These are phyloP conservation scores for Poeciliopsis turneri DNA, from an alignment of 2,797 vertebrate genomes.

Conservation along the genomic window DNA sequence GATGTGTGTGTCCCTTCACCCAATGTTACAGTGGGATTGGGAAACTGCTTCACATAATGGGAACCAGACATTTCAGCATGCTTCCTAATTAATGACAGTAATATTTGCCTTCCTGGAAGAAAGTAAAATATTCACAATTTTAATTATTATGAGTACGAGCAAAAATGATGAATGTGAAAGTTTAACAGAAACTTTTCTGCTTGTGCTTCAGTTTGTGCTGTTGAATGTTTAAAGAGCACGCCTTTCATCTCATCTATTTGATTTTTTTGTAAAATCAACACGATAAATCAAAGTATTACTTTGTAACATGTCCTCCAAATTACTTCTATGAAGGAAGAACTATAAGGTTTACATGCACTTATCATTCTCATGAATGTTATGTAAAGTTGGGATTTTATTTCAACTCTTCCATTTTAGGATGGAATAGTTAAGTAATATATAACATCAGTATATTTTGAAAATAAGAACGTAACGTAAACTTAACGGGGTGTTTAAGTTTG, in stretches of 20 bases:
- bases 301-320: neutral
- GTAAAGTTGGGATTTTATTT: neutral
- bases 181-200: constrained; percentile 2
- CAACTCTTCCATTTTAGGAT: neutral
- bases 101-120: neutral
- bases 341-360: neutral
- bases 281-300: neutral
- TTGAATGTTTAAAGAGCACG: neutral
- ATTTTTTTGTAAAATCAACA: neutral
- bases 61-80: neutral
- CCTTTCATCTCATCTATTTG: neutral
- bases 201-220: constrained; percentile 2
- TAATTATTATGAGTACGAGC: neutral
- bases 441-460: neutral
- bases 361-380: neutral
- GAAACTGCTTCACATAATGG: neutral
- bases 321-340: neutral
- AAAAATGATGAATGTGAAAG: neutral
- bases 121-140: neutral
- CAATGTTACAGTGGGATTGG: neutral
- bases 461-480: too few species aligned
- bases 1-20: neutral
- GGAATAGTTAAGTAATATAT: neutral
- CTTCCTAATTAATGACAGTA: neutral
- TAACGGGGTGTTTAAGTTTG: neutral